Base-by-base conservation (phyloP, 1,140 invertebrate species). In the Agrypnia vestita region DNA sequence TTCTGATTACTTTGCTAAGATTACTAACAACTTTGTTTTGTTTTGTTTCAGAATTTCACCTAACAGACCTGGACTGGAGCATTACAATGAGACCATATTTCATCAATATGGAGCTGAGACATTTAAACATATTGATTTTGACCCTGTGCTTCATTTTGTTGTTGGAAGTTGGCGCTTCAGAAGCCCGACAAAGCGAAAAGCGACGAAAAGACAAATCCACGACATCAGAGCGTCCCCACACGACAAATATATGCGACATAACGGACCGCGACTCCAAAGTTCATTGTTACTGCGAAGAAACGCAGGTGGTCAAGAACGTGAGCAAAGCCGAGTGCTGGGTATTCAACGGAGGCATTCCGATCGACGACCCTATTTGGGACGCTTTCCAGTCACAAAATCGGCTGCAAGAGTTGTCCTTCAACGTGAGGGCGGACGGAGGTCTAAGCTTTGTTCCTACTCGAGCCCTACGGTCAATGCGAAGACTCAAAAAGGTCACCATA, bases 361-460 rank as follows among this genome's bases (percentile, higher is more conserved):
- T 87, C 75, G 90, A 92, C 71, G 92, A 94, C 84, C 89, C 91
- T 1, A 88, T 93, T 46, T 96, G 94, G 94, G 87, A 88, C n/a
- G 90, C 92, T 78, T 95, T 96, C 86, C 89, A 88, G 53, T 93
- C 93, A 3, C 94, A 95, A 85, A 91, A 90, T 21, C 90, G 92
- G 51, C 86, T 95, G 74, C 89, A 91, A 83, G 92, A 92, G 71
- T 86, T 96, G 53, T 92, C 91, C 46, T 92, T 96, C 84, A 92
- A 93, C 80, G 91, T 95, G 0, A 90, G 93, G 82, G 90, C 90
- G 13, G 91, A 92, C 79, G 93, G 92, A 7, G 91, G 90, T 1
- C 86, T 95, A 44, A 91, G 89, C 19, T 94, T 93, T 81, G 91
- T 95, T 25, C 94, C 94, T 1, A 93, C 92, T 0, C 90, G 91